Base-by-base conservation (phyloP, 2,797 vertebrate genomes). In the Gallinago solitaria region DNA sequence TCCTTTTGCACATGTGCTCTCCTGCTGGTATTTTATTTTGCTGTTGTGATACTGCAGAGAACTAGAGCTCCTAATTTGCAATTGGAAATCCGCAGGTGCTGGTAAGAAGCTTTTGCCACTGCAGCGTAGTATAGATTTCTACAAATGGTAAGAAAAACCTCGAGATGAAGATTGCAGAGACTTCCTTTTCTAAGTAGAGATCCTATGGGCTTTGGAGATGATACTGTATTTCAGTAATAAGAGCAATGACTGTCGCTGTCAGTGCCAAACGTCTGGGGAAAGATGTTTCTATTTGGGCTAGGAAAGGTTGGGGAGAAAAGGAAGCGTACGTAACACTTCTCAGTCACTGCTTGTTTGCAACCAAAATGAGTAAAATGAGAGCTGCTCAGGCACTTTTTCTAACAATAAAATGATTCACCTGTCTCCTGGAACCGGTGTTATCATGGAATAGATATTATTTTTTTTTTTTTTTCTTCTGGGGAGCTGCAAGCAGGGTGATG, bases 21-120 rank as follows among this genome's bases (percentile, higher is more conserved):
- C 91, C 81, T 85, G 87, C 83, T 90, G 56, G 11, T 86, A 20
- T 81, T 91, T 74, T 87, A 19, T 83, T 95, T 94, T 94, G 39
- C 84, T 95, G 25, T 71, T 61, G 48, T 80, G 78, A 67, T 64
- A 8, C 71, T 41, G 54, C 78, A 68, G 78, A 92, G 84, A 80
- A 68, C 61, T 20, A 83, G 43, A 95, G 53, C 39, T 77, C 60
- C 81, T 83, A 33, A 64, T 88, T 48, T 95, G 53, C 69, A 43
- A 56, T 83, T 77, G 77, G 78, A 91, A 86, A 86, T 67, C 83
- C 78, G 60, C 70, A 64, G 89, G 86, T 93, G 64, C 79, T 70
- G 75, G 57, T 69, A 61, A 56, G 60, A 84, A 79, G 63, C 63
- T 79, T 96, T 87, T 76, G 59, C 51, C 53, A 47, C 57, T n/a